Percentiles rank a stretch among this genome's conserved stretches.
These are phyloP conservation scores for Plectrocnemia conspersa DNA, from an alignment of 1,140 invertebrate genomes.

Conservation along the genomic window DNA sequence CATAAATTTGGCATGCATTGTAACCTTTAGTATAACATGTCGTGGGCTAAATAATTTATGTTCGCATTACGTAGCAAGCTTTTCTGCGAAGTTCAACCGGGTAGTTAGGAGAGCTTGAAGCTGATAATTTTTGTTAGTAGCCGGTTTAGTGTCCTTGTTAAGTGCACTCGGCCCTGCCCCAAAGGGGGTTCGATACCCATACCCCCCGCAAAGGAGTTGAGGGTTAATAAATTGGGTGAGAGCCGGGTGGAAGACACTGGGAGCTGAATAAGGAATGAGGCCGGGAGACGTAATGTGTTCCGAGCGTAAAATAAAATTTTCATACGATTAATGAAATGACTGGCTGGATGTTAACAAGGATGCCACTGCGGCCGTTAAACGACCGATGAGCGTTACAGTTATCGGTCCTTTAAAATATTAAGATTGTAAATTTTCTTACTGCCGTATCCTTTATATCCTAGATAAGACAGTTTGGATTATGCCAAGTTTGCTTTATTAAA, in stretches of 20 bases:
- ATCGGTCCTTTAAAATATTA: too few species aligned
- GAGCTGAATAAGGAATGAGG: constrained; percentile 29
- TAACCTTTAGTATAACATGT: constrained; percentile 8
- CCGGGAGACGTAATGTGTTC: constrained; percentile 21
- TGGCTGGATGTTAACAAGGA: constrained; percentile 21
- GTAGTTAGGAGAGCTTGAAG: constrained; percentile 9
- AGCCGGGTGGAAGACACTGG: constrained; percentile 15
- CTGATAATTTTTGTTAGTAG: constrained; percentile 24
- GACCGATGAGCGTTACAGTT: too few species aligned
- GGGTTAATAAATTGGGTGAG: constrained; percentile 20
- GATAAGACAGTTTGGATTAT: too few species aligned
- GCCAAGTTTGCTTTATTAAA: too few species aligned
- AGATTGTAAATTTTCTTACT: too few species aligned
- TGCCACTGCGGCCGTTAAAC: neutral
- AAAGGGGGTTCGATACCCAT: constrained; percentile 1
- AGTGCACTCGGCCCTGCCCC: constrained; percentile 19
- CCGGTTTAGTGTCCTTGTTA: constrained; percentile 26
- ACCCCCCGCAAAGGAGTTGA: constrained; percentile 9
- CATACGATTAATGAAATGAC: constrained; percentile 30
- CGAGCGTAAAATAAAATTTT: constrained; percentile 29
- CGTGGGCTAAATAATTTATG: constrained; percentile 27
- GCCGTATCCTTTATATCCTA: too few species aligned
- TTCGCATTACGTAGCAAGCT: constrained; percentile 15
- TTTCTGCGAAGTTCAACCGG: constrained; percentile 11
- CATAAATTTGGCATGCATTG: constrained; percentile 21